phyloP scores from a whole-genome alignment of 2,888 invertebrate species.

The Pseudococcus longispinus region DNA sequence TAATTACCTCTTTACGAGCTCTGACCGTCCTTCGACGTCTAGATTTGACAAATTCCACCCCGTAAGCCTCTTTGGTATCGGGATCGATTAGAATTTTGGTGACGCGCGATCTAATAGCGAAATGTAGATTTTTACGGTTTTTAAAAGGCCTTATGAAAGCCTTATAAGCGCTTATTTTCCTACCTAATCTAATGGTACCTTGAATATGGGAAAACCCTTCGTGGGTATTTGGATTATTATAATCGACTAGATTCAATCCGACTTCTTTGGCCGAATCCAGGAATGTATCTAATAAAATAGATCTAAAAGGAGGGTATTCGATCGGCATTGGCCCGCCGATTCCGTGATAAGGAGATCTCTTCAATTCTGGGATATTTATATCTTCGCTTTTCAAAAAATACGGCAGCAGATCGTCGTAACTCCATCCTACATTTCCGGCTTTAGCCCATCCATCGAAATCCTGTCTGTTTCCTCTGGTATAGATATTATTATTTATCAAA shows the following conservation, averaged over 20 bases:
- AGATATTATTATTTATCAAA: constrained; percentile 61
- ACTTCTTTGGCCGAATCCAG: constrained; percentile 72
- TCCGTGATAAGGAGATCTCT: constrained; percentile 59
- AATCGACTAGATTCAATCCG: constrained; percentile 68
- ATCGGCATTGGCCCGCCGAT: constrained; percentile 58
- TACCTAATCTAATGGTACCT: constrained; percentile 63
- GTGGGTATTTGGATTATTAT: constrained; percentile 60
- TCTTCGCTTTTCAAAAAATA: constrained; percentile 60
- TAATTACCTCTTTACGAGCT: constrained; percentile 74
- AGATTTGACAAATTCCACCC: constrained; percentile 67
- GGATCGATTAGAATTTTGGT: constrained; percentile 68
- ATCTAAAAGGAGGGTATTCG: constrained; percentile 62
- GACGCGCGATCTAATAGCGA: constrained; percentile 67
- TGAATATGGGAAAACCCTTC: constrained; percentile 67
- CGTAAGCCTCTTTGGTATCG: constrained; percentile 65
- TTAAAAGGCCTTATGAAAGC: constrained; percentile 67
- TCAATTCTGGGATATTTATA: constrained; percentile 59
- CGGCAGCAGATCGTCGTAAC: constrained; percentile 60
- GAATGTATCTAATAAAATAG: constrained; percentile 71
- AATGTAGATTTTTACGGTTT: constrained; percentile 68
- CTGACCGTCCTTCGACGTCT: constrained; percentile 64
- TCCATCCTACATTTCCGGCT: constrained; percentile 60
- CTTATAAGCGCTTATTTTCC: constrained; percentile 66
- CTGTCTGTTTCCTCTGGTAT: constrained; percentile 60
- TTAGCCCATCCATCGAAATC: constrained; percentile 61